Evolutionary conservation across 2,888 invertebrate genomes (phyloP).

Genomic region (Argyresthia albistria): DNA sequence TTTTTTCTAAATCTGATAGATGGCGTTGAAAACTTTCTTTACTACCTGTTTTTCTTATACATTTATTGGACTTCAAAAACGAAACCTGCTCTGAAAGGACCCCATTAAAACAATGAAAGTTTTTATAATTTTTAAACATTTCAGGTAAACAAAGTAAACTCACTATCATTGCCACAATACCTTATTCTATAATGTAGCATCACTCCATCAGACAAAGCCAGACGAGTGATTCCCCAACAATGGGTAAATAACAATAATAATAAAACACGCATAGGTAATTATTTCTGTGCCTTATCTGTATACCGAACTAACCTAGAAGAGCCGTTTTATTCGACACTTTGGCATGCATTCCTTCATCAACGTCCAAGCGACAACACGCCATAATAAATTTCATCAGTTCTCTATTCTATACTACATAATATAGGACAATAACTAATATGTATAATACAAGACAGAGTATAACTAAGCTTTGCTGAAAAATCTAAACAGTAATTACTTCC

Average conservation of each 20-base stretch:
- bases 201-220: not conserved
- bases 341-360: slow-evolving; percentile 15
- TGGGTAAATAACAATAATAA: not conserved
- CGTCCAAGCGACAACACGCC: no score
- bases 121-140: no score
- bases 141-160: no score
- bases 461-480: slow-evolving; percentile 50
- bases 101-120: no score
- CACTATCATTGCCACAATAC: no score
- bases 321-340: slow-evolving; percentile 18
- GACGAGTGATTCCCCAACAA: not conserved
- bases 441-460: slow-evolving; percentile 33
- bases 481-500: slow-evolving; percentile 36
- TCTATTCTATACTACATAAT: not conserved
- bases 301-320: not conserved
- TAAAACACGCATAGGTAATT: not conserved
- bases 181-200: no score
- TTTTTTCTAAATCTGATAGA: no score
- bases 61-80: no score
- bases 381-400: not conserved
- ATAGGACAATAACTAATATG: slow-evolving; percentile 18
- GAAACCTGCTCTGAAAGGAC: no score
- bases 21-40: no score
- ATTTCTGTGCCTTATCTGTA: slow-evolving; percentile 11
- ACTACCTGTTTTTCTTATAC: no score